Base-by-base conservation (phyloP, 2,888 invertebrate genomes). In the Trachelus stipa region DNA sequence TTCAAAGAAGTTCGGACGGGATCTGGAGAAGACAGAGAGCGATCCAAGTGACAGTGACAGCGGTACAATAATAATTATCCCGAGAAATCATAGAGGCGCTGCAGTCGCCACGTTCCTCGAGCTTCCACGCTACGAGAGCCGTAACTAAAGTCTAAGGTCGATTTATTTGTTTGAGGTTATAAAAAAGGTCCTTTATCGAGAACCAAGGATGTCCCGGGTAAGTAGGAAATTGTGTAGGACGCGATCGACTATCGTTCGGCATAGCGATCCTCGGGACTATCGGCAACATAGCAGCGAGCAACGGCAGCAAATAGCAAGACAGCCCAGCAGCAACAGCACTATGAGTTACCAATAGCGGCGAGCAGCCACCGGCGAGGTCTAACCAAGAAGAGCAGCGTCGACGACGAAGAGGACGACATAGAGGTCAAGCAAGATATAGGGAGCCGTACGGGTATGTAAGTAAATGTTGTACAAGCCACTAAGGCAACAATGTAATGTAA, bases 161-260 rank as follows among this genome's bases (percentile, higher is more conserved):
- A 40, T 40, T 40, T 40, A 40, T 15, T 40, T 4, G 37, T 40
- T 40, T 15, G 40, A 40, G 15, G 40, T 23, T 30, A 31, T 40
- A 37, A 34, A 37, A 74, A 37, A 37, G 30, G 12, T 37, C 35
- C 35, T 37, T 87, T 87, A 87, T 87, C 87, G 85, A 78, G 81
- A 30, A n/a, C 75, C 31, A 81, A 81, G 83, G 85, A 85, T 83
- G 83, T 87, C 83, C 82, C 80, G 75, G 83, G 83, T 87, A 87
- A 87, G 87, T 87, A 87, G 86, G 87, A 87, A 87, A 87, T 84
- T 86, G 83, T 87, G 87, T 87, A 86, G 84, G 84, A 77, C 81
- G 82, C 81, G 82, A 40, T 83, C 81, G 80, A 82, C 76, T 76
- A 76, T 68, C 69, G 69, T 76, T 68, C 68, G 30, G 69, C 35